These are phyloP conservation scores for Sprattus sprattus DNA, from an alignment of 2,113 vertebrate genomes.

Conservation along the genomic window DNA sequence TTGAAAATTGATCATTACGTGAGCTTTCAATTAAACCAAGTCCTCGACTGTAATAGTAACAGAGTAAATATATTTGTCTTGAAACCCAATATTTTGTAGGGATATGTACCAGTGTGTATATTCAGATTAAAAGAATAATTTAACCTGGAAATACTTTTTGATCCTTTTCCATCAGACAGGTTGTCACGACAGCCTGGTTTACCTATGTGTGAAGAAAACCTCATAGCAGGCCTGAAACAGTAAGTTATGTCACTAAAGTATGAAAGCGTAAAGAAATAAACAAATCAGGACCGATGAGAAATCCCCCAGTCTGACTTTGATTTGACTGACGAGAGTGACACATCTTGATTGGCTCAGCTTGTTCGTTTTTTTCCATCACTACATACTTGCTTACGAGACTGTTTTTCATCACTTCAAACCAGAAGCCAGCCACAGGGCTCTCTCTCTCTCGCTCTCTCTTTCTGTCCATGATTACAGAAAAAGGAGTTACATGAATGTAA, in stretches of 20 bases:
- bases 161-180: too few relatives aligned
- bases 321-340: neutral
- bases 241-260: neutral
- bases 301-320: neutral
- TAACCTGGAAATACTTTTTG: too few relatives aligned
- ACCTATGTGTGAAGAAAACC: neutral
- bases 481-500: neutral
- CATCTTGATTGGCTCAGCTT: neutral
- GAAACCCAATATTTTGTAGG: too few relatives aligned
- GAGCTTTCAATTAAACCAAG: too few relatives aligned
- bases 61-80: too few relatives aligned
- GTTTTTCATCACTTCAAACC: neutral
- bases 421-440: neutral
- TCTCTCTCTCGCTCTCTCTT: neutral
- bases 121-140: too few relatives aligned
- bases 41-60: too few relatives aligned
- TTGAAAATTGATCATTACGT: too few relatives aligned
- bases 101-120: too few relatives aligned
- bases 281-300: neutral
- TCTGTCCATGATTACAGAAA: conserved; percentile 6
- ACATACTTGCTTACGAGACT: neutral
- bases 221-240: neutral
- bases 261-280: neutral
- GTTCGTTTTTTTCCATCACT: neutral
- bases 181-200: too few relatives aligned